These are phyloP conservation scores for Euzetes globulus DNA, from an alignment of 2,888 invertebrate genomes.

Conservation along the genomic window DNA sequence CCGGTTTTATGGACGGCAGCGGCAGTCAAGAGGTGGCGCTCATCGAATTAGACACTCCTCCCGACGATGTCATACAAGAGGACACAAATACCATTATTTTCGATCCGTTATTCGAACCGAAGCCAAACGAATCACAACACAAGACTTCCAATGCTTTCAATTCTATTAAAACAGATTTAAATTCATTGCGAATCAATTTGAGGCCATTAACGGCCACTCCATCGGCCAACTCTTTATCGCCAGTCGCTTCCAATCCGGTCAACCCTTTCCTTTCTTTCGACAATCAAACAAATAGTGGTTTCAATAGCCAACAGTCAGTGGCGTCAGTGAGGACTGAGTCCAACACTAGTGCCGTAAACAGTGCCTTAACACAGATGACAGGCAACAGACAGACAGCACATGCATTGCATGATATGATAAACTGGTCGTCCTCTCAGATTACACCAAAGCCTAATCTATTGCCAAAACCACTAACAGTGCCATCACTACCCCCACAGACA, in stretches of 20 bases:
- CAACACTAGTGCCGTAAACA: neutral
- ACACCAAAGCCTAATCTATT: conserved; percentile 11
- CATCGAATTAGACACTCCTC: conserved; percentile 36
- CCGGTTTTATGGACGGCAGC: neutral
- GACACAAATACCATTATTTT: conserved; percentile 19
- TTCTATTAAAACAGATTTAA: neutral
- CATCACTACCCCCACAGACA: neutral
- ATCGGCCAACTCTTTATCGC: neutral
- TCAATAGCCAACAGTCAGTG: neutral
- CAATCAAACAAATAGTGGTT: neutral
- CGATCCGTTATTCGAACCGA: conserved; percentile 34
- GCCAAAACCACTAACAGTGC: neutral
- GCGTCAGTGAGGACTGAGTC: neutral
- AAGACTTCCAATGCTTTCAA: neutral
- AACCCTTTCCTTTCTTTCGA: neutral
- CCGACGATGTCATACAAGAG: conserved; percentile 9
- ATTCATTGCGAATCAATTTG: conserved; percentile 1
- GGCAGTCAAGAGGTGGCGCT: conserved; percentile 6
- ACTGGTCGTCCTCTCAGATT: conserved; percentile 12
- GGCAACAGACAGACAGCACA: neutral
- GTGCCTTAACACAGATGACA: conserved; percentile 11
- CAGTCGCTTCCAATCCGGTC: neutral
- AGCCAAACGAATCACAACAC: neutral
- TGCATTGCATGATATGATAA: neutral
- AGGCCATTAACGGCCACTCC: neutral